A percentile compares a stretch with the other conserved stretches of the same genome.
These are phyloP conservation scores for Conus canariensis DNA, from an alignment of 2,888 invertebrate species.

Conservation along the genomic window DNA sequence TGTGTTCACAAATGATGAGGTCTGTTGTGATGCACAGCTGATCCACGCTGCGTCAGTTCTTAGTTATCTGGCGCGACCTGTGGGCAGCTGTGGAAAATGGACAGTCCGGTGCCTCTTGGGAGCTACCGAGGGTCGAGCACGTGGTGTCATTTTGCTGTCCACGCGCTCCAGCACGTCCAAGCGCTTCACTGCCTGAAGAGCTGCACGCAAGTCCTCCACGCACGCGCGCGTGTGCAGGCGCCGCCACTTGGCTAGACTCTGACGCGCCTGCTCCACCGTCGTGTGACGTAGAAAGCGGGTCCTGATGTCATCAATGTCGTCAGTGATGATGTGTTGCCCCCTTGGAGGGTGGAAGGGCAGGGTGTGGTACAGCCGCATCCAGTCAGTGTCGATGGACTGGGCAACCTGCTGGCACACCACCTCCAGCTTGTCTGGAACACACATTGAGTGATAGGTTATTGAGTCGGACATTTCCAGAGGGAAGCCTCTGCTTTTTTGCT, in stretches of 20 bases:
- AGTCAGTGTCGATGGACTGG: conserved; percentile 65
- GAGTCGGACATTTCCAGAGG: not conserved
- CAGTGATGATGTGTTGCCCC: conserved; percentile 65
- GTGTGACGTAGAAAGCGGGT: conserved; percentile 65
- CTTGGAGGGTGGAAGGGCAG: conserved; percentile 71
- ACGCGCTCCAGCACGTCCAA: conserved; percentile 68
- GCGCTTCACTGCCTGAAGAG: conserved; percentile 60
- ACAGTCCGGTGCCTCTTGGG: conserved; percentile 56
- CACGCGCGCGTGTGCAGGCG: conserved; percentile 71
- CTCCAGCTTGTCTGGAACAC: conserved; percentile 66
- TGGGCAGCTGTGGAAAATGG: conserved; percentile 57
- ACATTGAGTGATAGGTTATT: not conserved
- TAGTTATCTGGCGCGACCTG: not conserved
- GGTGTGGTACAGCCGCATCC: conserved; percentile 67
- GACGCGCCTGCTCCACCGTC: conserved; percentile 59
- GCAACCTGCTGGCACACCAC: conserved; percentile 62
- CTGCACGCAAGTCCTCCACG: conserved; percentile 64
- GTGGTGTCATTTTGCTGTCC: conserved; percentile 49
- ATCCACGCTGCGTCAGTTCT: too few species aligned
- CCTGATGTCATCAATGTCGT: conserved; percentile 70
- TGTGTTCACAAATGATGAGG: too few species aligned
- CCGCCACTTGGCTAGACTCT: conserved; percentile 68
- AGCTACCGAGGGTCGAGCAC: conserved; percentile 20
- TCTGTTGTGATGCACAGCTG: too few species aligned
- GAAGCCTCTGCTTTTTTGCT: too few species aligned